Evolutionary conservation across 1,140 invertebrate genomes (phyloP), one percentile per base, ranked within the genome.

Genomic region (Drosophila virilis): DNA sequence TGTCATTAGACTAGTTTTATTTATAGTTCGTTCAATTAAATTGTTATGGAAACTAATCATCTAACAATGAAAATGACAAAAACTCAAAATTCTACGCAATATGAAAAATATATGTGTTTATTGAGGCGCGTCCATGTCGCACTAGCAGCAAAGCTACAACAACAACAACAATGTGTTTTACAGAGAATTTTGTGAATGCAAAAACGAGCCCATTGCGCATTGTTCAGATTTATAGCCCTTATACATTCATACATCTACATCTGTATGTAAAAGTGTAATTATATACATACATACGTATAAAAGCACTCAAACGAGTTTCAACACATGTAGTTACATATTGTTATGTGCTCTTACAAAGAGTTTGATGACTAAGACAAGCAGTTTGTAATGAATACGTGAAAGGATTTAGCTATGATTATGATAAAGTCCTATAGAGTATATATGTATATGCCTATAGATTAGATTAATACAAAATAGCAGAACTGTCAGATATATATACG

Each of bases 251-350:
- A 33, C 28, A 17, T 15, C 6, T 61, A 6, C 38, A 54, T 48
- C n/a, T 50, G 6, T 46, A 13, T 28, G n/a, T 42, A 9, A 15
- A 40, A 2, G 13, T 59, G 8, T 51, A 50, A 48, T n/a, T 45
- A 50, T 54, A 17, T 43, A 33, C 8, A 15, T 33, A 54, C 28
- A 58, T n/a, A 55, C 5, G 8, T 37, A n/a, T 10, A 43, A 35
- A 65, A 65, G 15, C 52, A 57, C 43, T 60, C 58, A 77, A 84
- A 86, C 82, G 67, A 75, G 78, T 85, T 85, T 59, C 42, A 54
- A 46, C 64, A 73, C 40, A 55, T 55, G 37, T 55, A 52, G 59
- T 65, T 71, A 58, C 45, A 71, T 42, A 43, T 64, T 52, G 35
- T 64, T 48, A 38, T 76, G 50, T 64, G 22, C 42, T 57, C 65